Evolutionary conservation across 1,140 invertebrate species (phyloP), one percentile per base, ranked within the genome.

Genomic region (Olivierus martensii): DNA sequence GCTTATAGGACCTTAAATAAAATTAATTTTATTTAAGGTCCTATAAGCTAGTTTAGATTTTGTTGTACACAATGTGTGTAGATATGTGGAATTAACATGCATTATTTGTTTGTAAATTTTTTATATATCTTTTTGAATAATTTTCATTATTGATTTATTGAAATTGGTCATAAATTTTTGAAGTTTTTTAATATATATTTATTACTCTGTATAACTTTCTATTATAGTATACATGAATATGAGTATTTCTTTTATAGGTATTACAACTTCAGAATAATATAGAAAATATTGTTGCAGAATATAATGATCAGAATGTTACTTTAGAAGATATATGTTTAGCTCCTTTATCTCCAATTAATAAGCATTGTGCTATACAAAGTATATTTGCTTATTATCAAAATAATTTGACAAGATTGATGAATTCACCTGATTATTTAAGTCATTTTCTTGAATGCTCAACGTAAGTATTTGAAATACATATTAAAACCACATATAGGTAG

Each of bases 381-480:
- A 70, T 92, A 42, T 84, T 89, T 77, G 89, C 91, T 19, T 97
- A 92, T 70, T 97, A 79, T 67, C 78, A 87, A 67, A 81, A 89
- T 62, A 71, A 78, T 65, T 50, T 75, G 7, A 70, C 75, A 0
- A 71, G 63, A 41, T 42, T 63, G 10, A 18, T 46, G 39, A 56
- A 45, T 45, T 62, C 70, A 2, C 68, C 76, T 0, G 82, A 81
- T 59, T 95, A 95, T 69, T 72, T 95, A 48, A 81, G 87, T 64
- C 77, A 79, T 54, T 77, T 94, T 39, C 69, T 78, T 50, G 70
- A 61, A 19, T 78, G 77, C 63, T 61, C 68, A 4, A 57, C 60
- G 71, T 69, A 64, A 65, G 62, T 49, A 44, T 34, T 22, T 0
- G 9, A 28, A 28, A n/a, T n/a, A n/a, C n/a, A n/a, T n/a, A n/a